Evolutionary conservation across 2,888 invertebrate genomes (phyloP).

Genomic region (Pristionchus arcanus): DNA sequence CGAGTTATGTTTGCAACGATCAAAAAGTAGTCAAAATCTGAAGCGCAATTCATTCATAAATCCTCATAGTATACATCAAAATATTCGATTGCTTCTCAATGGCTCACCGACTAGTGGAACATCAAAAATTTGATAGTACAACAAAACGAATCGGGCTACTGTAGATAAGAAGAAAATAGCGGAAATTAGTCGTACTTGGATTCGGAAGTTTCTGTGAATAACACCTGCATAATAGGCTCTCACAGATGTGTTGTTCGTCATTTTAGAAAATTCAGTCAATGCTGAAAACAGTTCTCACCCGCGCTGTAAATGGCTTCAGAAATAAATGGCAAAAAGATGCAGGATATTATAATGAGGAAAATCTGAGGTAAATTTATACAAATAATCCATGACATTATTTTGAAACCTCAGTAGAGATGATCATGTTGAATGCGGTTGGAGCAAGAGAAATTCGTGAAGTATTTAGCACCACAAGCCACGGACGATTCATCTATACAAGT

Average conservation of each 20-base stretch:
- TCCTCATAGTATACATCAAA: not conserved
- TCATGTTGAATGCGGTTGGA: not conserved
- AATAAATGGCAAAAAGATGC: not conserved
- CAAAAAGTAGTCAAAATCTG: not conserved
- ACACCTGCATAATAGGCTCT: not conserved
- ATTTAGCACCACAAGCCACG: constrained; percentile 5
- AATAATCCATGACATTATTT: not conserved
- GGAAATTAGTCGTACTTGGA: not conserved
- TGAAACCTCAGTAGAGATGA: not conserved
- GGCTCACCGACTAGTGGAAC: not conserved
- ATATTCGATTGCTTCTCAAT: not conserved
- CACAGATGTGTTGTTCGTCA: too few species aligned
- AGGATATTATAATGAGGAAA: not conserved
- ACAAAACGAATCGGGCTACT: not conserved
- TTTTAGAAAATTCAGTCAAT: too few species aligned
- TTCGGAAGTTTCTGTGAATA: not conserved
- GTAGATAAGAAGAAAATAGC: not conserved
- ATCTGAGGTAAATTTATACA: not conserved
- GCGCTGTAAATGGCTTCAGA: not conserved
- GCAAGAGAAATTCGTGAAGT: not conserved
- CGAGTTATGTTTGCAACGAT: not conserved
- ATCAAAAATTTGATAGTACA: constrained; percentile 16
- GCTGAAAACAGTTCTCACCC: too few species aligned
- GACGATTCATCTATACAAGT: not conserved
- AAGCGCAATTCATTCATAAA: too few species aligned